These are phyloP conservation scores for Mastigias papua DNA, from an alignment of 30 jellyfish, hydroid and myxozoan genomes.

Conservation along the genomic window DNA sequence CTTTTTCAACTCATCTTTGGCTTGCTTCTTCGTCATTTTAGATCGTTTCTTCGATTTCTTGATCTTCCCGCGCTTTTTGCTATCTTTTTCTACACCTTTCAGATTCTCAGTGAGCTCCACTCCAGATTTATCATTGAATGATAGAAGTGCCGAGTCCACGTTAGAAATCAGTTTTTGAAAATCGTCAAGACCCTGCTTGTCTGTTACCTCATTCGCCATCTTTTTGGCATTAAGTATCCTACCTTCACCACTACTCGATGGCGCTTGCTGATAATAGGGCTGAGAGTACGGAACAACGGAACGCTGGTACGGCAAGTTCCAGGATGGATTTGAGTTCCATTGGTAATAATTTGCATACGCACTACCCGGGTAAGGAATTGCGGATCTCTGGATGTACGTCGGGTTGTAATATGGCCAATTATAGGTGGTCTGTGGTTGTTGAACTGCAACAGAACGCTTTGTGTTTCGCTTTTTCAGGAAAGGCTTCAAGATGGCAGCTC, in stretches of 20 bases:
- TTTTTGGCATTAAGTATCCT: conserved; percentile 27
- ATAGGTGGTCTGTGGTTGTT: background rate
- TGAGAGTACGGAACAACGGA: conserved; percentile 14
- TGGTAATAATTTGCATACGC: conserved; percentile 6
- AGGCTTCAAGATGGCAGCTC: conserved; percentile 59
- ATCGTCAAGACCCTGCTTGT: conserved; percentile 42
- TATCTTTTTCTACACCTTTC: conserved; percentile 15
- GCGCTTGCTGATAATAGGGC: conserved; percentile 3
- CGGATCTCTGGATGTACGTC: conserved; percentile 23
- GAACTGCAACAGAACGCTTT: conserved; percentile 26
- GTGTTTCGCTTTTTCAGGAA: conserved; percentile 37
- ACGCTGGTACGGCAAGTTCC: conserved; percentile 30
- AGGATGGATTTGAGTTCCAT: conserved; percentile 17
- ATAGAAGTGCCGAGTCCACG: conserved; percentile 59
- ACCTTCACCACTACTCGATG: background rate
- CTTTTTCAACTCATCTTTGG: conserved; percentile 32
- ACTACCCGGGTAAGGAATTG: conserved; percentile 37
- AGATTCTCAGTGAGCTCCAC: conserved; percentile 47
- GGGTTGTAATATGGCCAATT: conserved; percentile 6
- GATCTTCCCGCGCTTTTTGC: background rate
- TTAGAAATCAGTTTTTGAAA: conserved; percentile 35
- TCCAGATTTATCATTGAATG: conserved; percentile 41
- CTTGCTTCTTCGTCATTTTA: conserved; percentile 18
- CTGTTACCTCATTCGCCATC: background rate
- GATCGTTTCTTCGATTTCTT: conserved; percentile 43